phyloP scores from a whole-genome alignment of 2,113 vertebrate species.

The Coturnix japonica region DNA sequence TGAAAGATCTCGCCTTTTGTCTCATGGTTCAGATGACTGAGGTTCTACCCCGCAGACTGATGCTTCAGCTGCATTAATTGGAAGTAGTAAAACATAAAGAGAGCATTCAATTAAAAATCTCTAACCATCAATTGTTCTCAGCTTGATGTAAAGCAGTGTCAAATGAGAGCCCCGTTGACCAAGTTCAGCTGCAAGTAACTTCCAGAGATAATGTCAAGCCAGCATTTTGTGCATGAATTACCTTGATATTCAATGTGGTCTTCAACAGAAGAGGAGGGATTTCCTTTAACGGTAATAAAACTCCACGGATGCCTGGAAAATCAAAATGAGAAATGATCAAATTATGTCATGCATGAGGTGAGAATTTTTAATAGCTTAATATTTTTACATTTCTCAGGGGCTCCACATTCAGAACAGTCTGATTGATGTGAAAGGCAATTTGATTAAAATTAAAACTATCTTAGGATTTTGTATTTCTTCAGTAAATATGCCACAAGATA shows the following conservation, averaged over 20 bases:
- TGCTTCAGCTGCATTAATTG: not conserved
- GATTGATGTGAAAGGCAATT: not conserved
- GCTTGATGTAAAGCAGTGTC: not conserved
- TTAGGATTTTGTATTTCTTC: not conserved
- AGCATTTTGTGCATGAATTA: slow-evolving; percentile 61
- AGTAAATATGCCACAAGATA: not conserved
- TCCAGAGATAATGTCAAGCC: not conserved
- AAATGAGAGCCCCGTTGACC: not conserved
- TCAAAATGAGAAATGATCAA: not conserved
- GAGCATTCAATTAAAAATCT: not conserved
- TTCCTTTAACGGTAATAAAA: slow-evolving; percentile 91
- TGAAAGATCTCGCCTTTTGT: not conserved
- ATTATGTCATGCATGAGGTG: not conserved
- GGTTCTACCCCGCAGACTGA: not conserved
- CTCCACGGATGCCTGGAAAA: slow-evolving; percentile 92
- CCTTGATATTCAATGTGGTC: slow-evolving; percentile 92
- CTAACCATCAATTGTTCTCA: not conserved
- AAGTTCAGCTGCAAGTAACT: not conserved
- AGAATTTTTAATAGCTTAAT: not conserved
- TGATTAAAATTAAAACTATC: not conserved
- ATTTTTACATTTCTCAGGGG: not conserved
- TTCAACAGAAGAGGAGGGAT: slow-evolving; percentile 85
- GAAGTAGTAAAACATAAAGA: not conserved
- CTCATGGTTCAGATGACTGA: not conserved
- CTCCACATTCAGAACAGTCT: not conserved